A percentile compares a stretch with the other conserved stretches of the same genome.
Evolutionary conservation across 2,113 vertebrate species (phyloP).

Genomic region (Salvelinus fontinalis): DNA sequence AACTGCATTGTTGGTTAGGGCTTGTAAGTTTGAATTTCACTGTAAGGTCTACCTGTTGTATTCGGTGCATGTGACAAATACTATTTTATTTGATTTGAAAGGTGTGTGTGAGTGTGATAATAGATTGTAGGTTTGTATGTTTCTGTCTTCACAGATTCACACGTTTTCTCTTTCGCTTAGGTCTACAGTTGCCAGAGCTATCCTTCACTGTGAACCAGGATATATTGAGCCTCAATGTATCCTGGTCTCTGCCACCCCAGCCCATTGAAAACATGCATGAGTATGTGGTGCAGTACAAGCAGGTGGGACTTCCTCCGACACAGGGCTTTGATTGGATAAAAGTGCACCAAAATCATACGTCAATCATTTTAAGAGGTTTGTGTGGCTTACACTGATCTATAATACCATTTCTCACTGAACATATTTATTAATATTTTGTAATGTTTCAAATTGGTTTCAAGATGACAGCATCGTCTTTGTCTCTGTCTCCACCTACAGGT

Average conservation of each 20-base stretch:
- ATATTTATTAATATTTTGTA: neutral
- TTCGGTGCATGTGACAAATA: too few species aligned
- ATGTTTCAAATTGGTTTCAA: too few species aligned
- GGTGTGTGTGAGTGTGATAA: neutral
- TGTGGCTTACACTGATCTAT: neutral
- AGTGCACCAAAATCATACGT: constrained; percentile 41
- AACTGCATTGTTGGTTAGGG: too few species aligned
- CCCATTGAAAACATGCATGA: constrained; percentile 35
- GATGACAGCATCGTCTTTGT: neutral
- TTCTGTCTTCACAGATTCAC: neutral
- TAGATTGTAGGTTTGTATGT: neutral
- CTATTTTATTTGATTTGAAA: too few species aligned
- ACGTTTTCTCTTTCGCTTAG: neutral
- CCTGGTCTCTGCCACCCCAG: constrained; percentile 46
- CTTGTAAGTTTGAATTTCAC: too few species aligned
- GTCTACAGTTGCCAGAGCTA: neutral
- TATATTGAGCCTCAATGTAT: constrained; percentile 48
- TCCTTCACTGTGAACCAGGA: constrained; percentile 22
- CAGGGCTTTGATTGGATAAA: constrained; percentile 66
- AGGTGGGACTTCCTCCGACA: constrained; percentile 23
- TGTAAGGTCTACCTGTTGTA: too few species aligned
- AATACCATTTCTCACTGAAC: neutral
- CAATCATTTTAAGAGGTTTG: constrained; percentile 57
- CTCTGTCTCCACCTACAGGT: constrained; percentile 70
- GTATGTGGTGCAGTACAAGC: constrained; percentile 70